These are phyloP conservation scores for Zelleria hepariella DNA, from an alignment of 2,888 invertebrate species.

Conservation along the genomic window DNA sequence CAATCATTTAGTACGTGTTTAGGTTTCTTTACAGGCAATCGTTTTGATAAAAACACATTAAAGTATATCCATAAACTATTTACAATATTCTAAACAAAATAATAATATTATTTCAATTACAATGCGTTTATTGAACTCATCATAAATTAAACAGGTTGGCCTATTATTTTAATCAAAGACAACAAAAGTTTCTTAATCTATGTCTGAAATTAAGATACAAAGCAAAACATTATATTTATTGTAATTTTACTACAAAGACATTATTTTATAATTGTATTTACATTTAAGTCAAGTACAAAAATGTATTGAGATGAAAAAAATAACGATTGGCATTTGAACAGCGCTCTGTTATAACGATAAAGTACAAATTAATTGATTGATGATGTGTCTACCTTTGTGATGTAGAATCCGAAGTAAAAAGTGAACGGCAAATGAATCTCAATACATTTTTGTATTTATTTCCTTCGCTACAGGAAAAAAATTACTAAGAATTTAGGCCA, in stretches of 20 bases:
- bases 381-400: no score
- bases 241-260: not conserved
- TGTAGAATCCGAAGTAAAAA: no score
- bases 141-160: not conserved
- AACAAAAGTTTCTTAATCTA: no score
- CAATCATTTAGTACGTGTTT: not conserved
- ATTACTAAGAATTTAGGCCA: no score
- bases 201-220: no score
- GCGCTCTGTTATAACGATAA: no score
- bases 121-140: not conserved
- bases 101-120: not conserved
- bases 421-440: no score
- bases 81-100: not conserved
- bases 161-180: not conserved
- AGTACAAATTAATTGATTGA: no score
- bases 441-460: no score
- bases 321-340: no score
- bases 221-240: not conserved
- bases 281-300: conserved; percentile 24
- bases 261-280: conserved; percentile 18
- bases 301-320: no score
- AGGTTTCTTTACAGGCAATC: not conserved
- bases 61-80: not conserved
- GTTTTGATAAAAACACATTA: not conserved
- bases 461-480: no score